Percentiles rank a stretch among this genome's conserved stretches.
Conservation (phyloP, 1,140 invertebrate species). For the Drosophila sucinea region DNA sequence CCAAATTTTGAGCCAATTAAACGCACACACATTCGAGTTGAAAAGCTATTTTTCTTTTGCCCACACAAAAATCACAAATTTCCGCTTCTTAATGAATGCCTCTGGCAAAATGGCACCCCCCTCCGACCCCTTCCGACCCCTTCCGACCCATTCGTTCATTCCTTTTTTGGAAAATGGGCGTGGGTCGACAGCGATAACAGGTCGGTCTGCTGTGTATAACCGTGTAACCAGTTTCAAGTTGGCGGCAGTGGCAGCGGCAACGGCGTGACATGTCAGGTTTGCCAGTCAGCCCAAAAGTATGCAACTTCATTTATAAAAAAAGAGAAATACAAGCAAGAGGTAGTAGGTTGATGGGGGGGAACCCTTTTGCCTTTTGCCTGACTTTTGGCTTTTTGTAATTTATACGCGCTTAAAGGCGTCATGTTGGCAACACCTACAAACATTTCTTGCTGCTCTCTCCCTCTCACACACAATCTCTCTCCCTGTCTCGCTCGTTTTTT, state of each 20-base stretch:
- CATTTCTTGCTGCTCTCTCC: constrained; percentile 46
- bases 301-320: constrained; percentile 76
- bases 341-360: neutral
- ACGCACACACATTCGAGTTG: neutral
- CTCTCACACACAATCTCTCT: neutral
- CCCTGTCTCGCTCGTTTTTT: constrained; percentile 30
- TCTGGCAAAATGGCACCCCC: constrained; percentile 22
- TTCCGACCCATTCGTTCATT: neutral
- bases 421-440: constrained; percentile 80
- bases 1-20: constrained; percentile 1
- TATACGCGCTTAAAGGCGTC: constrained; percentile 78
- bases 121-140: neutral
- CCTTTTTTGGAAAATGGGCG: constrained; percentile 24
- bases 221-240: constrained; percentile 47
- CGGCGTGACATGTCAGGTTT: constrained; percentile 73
- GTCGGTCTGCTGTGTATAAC: constrained; percentile 42
- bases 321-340: constrained; percentile 28
- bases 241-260: constrained; percentile 24
- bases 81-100: constrained; percentile 74
- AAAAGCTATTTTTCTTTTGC: constrained; percentile 40
- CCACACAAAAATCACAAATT: constrained; percentile 78
- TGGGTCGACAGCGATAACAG: constrained; percentile 64
- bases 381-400: constrained; percentile 78
- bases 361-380: constrained; percentile 59
- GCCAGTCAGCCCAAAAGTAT: constrained; percentile 42